phyloP scores from a whole-genome alignment of 2,113 vertebrate genomes.

The Gnathonemus echidnorhynchus region DNA sequence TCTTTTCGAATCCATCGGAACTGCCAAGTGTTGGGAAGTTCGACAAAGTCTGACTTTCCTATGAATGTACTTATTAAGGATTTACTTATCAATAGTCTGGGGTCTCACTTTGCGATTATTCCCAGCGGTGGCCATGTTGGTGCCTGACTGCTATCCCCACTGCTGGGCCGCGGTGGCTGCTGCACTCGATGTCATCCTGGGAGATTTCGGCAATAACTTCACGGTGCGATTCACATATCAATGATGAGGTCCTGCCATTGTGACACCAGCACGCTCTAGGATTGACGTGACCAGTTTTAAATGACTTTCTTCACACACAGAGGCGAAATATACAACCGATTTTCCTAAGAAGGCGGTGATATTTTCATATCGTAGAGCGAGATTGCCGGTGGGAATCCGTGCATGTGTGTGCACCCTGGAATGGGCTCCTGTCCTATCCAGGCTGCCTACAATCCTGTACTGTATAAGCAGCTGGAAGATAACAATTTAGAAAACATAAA shows the following conservation, averaged over 20 bases:
- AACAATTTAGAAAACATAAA: background rate
- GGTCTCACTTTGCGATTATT: constrained; percentile 39
- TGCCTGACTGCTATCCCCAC: constrained; percentile 56
- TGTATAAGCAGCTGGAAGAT: background rate
- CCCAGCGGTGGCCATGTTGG: constrained; percentile 45
- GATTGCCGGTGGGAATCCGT: background rate
- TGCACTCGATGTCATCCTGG: constrained; percentile 61
- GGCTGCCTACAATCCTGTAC: background rate
- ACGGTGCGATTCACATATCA: constrained; percentile 37
- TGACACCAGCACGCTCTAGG: constrained; percentile 54
- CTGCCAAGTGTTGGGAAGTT: background rate
- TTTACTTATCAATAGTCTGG: background rate
- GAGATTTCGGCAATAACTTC: constrained; percentile 67
- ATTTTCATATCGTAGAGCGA: background rate
- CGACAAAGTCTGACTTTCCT: background rate
- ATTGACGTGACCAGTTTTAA: constrained; percentile 59
- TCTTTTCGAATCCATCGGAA: background rate
- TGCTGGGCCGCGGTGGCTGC: constrained; percentile 59
- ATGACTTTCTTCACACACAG: constrained; percentile 44
- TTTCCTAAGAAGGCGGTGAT: background rate
- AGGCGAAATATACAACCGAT: constrained; percentile 53
- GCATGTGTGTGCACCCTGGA: background rate
- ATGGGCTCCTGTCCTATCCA: background rate
- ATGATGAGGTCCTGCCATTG: constrained; percentile 40
- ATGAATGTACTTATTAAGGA: background rate